These are phyloP conservation scores for Cephus rjabovi DNA, from an alignment of 2,888 invertebrate species.

Conservation along the genomic window DNA sequence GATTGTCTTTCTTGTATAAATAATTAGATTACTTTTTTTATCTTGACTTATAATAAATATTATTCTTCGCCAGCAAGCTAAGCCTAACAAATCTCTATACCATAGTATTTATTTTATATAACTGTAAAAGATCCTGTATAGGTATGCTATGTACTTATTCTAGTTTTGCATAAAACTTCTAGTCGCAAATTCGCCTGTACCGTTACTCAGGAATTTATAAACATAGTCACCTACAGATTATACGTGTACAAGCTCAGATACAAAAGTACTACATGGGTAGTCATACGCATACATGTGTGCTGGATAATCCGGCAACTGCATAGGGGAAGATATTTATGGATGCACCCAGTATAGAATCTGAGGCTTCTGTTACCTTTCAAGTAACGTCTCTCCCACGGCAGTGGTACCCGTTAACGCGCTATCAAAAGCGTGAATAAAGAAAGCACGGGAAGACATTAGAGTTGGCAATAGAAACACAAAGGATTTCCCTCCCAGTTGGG, in stretches of 20 bases:
- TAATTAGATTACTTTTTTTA: not conserved
- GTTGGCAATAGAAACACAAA: not conserved
- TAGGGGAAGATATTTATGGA: slow-evolving; percentile 33
- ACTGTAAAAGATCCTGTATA: not conserved
- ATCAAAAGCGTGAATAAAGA: not conserved
- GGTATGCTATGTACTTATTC: not conserved
- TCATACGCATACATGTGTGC: not conserved
- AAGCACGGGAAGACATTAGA: not conserved
- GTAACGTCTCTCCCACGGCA: not conserved
- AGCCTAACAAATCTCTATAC: not conserved
- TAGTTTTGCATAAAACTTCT: not conserved
- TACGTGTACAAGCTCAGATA: not conserved
- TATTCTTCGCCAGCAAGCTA: not conserved
- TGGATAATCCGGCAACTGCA: not conserved
- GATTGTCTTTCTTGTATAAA: not conserved
- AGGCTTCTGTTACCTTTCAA: slow-evolving; percentile 20
- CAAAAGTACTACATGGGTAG: not conserved
- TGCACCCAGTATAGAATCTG: slow-evolving; percentile 24
- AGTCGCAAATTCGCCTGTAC: not conserved
- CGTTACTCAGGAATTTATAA: not conserved
- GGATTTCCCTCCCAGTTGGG: not conserved
- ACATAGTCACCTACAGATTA: not conserved
- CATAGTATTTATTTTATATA: not conserved
- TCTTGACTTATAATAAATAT: not conserved
- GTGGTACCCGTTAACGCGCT: not conserved